Conservation (phyloP, 2,888 invertebrate genomes). For the Orthonychiurus folsomi region DNA sequence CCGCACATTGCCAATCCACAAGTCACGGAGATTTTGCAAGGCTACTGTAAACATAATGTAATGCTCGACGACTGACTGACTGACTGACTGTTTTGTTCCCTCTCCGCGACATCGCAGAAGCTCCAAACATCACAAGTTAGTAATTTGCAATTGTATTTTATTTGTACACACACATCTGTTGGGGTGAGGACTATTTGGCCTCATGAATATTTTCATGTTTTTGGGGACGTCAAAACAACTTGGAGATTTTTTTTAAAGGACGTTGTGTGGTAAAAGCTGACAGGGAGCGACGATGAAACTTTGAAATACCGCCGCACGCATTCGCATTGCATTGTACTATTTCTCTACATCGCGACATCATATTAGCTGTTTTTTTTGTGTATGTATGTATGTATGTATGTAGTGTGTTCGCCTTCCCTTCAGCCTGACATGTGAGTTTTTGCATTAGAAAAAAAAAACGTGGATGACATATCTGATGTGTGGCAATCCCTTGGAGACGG, state of each 20-base stretch:
- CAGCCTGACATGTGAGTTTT: background rate
- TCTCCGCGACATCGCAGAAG: too few relatives aligned
- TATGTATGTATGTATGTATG: too few relatives aligned
- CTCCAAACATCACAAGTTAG: too few relatives aligned
- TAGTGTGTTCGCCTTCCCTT: too few relatives aligned
- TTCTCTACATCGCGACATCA: background rate
- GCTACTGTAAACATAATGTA: too few relatives aligned
- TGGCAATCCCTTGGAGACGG: background rate
- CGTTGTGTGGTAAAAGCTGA: background rate
- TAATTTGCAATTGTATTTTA: too few relatives aligned
- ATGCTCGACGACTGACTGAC: too few relatives aligned
- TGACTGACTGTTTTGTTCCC: too few relatives aligned
- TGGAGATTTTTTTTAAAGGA: background rate
- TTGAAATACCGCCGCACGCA: background rate
- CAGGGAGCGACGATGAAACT: background rate
- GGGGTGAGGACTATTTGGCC: too few relatives aligned
- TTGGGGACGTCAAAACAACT: background rate
- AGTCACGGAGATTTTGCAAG: too few relatives aligned
- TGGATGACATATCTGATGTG: background rate
- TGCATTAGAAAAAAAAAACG: background rate
- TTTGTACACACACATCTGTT: too few relatives aligned
- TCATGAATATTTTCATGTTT: background rate
- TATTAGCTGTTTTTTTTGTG: background rate
- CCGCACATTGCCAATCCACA: too few relatives aligned
- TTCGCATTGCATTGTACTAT: background rate